Conservation (phyloP, 2,797 vertebrate genomes). For the Trichosurus vulpecula region DNA sequence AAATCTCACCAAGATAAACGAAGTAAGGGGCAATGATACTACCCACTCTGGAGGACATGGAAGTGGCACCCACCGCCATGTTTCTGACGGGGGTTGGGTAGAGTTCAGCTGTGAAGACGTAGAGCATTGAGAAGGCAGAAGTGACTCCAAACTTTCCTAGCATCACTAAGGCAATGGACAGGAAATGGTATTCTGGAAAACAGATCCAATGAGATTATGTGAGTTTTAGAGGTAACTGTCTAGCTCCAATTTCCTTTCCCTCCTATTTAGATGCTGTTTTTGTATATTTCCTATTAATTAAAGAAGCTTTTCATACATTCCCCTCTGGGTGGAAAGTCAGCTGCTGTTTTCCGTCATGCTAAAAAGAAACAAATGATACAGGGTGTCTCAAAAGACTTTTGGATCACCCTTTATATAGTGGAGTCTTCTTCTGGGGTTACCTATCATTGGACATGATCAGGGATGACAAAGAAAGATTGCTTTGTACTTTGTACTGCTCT, state of each 20-base stretch:
- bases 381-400: background rate
- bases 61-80: slow-evolving; percentile 93
- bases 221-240: background rate
- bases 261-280: background rate
- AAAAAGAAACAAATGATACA: background rate
- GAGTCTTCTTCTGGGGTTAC: background rate
- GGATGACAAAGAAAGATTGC: background rate
- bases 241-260: background rate
- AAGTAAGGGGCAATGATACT: slow-evolving; percentile 95
- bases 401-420: background rate
- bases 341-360: background rate
- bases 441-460: background rate
- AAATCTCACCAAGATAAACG: slow-evolving; percentile 90
- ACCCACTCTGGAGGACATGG: slow-evolving; percentile 93
- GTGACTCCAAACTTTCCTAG: slow-evolving; percentile 94
- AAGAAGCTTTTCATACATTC: background rate
- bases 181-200: slow-evolving; percentile 81
- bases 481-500: slow-evolving; percentile 25
- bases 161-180: slow-evolving; percentile 89
- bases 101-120: slow-evolving; percentile 94
- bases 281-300: slow-evolving; percentile 30
- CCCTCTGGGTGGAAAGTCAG: background rate
- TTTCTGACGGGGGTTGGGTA: slow-evolving; percentile 92
- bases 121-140: slow-evolving; percentile 93
- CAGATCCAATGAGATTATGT: slow-evolving; percentile 12